Conservation (phyloP, 2,888 invertebrate species). For the Folsomia manolachei region DNA sequence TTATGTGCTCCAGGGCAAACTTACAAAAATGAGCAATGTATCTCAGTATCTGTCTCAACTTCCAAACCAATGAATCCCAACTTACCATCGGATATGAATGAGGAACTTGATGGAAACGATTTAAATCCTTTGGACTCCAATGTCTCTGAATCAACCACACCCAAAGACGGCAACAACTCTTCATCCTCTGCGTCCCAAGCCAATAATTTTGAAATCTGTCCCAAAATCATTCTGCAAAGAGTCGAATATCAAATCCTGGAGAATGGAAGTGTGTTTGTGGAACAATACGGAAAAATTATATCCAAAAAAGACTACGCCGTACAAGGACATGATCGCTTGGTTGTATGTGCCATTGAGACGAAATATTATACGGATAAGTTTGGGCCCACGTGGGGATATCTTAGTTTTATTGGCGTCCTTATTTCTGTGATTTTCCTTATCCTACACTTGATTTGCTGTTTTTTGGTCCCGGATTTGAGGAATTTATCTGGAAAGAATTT, state of each 20-base stretch:
- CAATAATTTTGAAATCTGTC: conserved; percentile 52
- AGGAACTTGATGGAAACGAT: conserved; percentile 43
- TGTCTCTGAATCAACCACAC: conserved; percentile 36
- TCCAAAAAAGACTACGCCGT: conserved; percentile 52
- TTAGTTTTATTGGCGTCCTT: conserved; percentile 57
- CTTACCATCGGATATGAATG: conserved; percentile 30
- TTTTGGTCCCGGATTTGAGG: conserved; percentile 56
- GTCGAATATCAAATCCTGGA: conserved; percentile 53
- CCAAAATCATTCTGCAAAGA: conserved; percentile 54
- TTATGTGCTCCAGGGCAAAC: conserved; percentile 52
- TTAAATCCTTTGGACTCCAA: conserved; percentile 38
- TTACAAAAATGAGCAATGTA: conserved; percentile 52
- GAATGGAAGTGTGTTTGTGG: conserved; percentile 53
- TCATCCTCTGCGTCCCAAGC: conserved; percentile 26
- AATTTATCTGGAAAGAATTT: conserved; percentile 59
- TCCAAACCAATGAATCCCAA: conserved; percentile 33
- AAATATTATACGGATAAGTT: conserved; percentile 53
- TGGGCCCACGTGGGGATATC: conserved; percentile 54
- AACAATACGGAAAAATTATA: conserved; percentile 53
- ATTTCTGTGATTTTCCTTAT: conserved; percentile 57
- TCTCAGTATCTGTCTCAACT: conserved; percentile 43
- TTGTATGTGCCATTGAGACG: conserved; percentile 53
- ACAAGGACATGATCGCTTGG: conserved; percentile 52
- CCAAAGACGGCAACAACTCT: conserved; percentile 29
- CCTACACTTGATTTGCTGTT: conserved; percentile 56